A percentile compares a stretch with the other conserved stretches of the same genome.
Conservation (phyloP, 2,888 invertebrate genomes). For the Athetis lepigone region DNA sequence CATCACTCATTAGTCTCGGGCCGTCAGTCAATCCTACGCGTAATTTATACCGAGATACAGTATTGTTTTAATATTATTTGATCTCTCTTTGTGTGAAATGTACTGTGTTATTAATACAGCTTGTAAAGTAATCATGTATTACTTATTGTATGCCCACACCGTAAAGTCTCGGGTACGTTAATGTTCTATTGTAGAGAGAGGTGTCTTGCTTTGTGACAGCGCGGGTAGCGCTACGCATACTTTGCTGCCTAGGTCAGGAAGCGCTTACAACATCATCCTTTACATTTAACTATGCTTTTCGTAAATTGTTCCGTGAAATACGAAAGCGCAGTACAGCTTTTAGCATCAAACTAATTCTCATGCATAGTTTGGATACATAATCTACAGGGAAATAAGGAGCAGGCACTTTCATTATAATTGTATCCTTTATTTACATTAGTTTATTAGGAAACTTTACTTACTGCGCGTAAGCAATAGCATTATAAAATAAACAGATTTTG, state of each 20-base stretch:
- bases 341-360: neutral
- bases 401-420: constrained; percentile 19
- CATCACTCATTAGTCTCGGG: constrained; percentile 54
- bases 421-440: neutral
- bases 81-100: constrained; percentile 29
- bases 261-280: constrained; percentile 5
- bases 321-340: constrained; percentile 3
- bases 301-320: neutral
- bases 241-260: constrained; percentile 6
- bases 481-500: too few species aligned
- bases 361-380: neutral
- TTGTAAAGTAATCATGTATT: neutral
- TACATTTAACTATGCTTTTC: too few species aligned
- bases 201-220: neutral
- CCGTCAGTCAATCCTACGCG: constrained; percentile 53
- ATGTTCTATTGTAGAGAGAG: neutral
- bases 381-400: neutral
- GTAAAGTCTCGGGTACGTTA: neutral
- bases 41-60: constrained; percentile 45
- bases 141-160: constrained; percentile 13
- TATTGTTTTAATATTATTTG: constrained; percentile 47
- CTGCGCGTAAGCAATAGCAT: too few species aligned
- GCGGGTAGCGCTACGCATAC: neutral
- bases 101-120: constrained; percentile 13
- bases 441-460: neutral